phyloP scores from a whole-genome alignment of 2,797 vertebrate species.

The Pangasius mekongensis region DNA sequence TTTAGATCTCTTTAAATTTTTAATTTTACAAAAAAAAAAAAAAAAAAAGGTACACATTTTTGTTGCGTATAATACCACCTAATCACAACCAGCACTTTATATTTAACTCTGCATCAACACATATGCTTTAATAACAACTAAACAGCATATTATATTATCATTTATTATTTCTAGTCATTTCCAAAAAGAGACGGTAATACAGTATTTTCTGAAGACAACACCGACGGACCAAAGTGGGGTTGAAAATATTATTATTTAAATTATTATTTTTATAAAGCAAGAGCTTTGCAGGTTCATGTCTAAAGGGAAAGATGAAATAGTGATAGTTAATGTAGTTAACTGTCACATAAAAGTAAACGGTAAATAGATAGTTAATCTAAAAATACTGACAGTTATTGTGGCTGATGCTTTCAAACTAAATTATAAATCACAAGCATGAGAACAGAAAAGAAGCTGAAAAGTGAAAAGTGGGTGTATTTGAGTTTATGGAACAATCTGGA shows the following conservation, averaged over 20 bases:
- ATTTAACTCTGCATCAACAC: not conserved
- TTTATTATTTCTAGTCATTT: not conserved
- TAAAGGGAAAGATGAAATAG: not conserved
- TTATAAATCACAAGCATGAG: not conserved
- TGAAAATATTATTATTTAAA: not conserved
- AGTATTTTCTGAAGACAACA: not conserved
- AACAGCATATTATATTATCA: not conserved
- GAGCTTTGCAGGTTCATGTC: not conserved
- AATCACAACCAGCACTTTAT: not conserved
- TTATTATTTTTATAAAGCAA: not conserved
- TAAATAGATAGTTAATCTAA: not conserved
- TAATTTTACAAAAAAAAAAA: not conserved
- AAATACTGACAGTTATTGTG: not conserved
- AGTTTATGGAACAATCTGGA: not conserved
- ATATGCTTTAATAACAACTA: not conserved
- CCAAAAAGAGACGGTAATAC: not conserved
- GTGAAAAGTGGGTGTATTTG: not conserved
- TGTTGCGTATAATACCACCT: not conserved
- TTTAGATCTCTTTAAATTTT: not conserved
- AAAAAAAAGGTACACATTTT: too few species aligned
- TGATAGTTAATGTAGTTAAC: not conserved
- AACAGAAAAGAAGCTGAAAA: not conserved
- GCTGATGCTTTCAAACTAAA: conserved; percentile 4
- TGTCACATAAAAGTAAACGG: not conserved
- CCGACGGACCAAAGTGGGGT: not conserved